Evolutionary conservation across 2,113 vertebrate genomes (phyloP).

Genomic region (Macquaria ambigua): DNA sequence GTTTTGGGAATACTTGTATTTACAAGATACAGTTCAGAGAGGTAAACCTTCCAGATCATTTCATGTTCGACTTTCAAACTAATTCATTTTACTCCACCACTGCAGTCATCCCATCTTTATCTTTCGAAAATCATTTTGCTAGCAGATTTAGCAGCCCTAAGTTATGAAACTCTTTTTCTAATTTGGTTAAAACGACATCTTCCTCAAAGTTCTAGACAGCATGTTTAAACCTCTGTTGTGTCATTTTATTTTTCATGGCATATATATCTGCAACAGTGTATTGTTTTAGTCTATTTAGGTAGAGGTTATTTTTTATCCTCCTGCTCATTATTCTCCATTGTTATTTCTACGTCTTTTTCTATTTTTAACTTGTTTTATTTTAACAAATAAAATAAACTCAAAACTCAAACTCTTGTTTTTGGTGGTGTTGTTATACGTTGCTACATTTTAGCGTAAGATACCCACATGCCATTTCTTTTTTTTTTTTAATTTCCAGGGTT

Average conservation of each 20-base stretch:
- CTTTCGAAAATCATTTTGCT: not conserved
- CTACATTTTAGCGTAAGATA: not conserved
- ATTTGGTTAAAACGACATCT: not conserved
- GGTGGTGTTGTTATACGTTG: not conserved
- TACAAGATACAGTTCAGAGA: not conserved
- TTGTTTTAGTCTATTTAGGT: not conserved
- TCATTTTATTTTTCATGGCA: not conserved
- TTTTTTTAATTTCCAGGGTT: no score
- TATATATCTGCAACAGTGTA: not conserved
- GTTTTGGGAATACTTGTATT: not conserved
- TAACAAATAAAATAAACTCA: not conserved
- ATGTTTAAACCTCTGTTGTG: not conserved
- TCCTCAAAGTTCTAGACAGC: not conserved
- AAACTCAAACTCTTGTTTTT: not conserved
- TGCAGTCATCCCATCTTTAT: not conserved
- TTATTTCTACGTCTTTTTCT: not conserved
- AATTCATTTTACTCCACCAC: not conserved
- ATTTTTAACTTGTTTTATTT: not conserved
- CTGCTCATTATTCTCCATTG: not conserved
- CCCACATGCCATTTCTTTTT: not conserved
- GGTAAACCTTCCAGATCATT: not conserved
- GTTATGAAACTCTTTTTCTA: not conserved
- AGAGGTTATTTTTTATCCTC: not conserved
- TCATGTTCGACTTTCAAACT: no score
- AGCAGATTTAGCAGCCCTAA: no score